A percentile compares a stretch with the other conserved stretches of the same genome.
Evolutionary conservation across 2,797 vertebrate species (phyloP).

Genomic region (Acanthurus lineatus): DNA sequence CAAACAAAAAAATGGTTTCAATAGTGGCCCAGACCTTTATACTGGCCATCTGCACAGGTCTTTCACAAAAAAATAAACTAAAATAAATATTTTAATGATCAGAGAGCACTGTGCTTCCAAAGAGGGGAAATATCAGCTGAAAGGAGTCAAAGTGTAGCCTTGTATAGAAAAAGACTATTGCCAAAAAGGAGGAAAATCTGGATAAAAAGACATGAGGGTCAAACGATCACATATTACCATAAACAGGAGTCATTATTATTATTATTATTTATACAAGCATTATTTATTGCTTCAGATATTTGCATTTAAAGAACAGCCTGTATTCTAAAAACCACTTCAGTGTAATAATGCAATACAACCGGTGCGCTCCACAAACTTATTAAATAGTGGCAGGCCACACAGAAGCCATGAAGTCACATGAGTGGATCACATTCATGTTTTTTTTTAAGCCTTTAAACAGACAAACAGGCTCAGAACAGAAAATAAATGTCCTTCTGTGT

Average conservation of each 20-base stretch:
- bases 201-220: slow-evolving; percentile 42
- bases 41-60: slow-evolving; percentile 18
- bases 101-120: slow-evolving; percentile 44
- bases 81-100: slow-evolving; percentile 10
- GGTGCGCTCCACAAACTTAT: slow-evolving; percentile 43
- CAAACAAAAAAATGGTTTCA: slow-evolving; percentile 26
- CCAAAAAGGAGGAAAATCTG: slow-evolving; percentile 39
- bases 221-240: slow-evolving; percentile 45
- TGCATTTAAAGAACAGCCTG: slow-evolving; percentile 80
- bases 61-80: slow-evolving; percentile 21
- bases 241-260: slow-evolving; percentile 46
- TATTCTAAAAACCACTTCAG: slow-evolving; percentile 72
- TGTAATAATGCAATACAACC: slow-evolving; percentile 53
- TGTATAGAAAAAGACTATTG: slow-evolving; percentile 46
- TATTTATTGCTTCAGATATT: slow-evolving; percentile 88
- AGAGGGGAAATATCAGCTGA: slow-evolving; percentile 12
- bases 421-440: slow-evolving; percentile 39
- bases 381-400: slow-evolving; percentile 44
- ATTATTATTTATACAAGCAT: slow-evolving; percentile 72
- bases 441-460: neutral
- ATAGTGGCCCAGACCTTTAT: slow-evolving; percentile 13
- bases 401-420: slow-evolving; percentile 58
- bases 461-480: neutral
- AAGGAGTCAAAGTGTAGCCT: slow-evolving; percentile 19
- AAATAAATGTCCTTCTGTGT: too few species aligned